These are phyloP conservation scores for Drosophila bocqueti DNA, from an alignment of 1,140 invertebrate species.

Conservation along the genomic window DNA sequence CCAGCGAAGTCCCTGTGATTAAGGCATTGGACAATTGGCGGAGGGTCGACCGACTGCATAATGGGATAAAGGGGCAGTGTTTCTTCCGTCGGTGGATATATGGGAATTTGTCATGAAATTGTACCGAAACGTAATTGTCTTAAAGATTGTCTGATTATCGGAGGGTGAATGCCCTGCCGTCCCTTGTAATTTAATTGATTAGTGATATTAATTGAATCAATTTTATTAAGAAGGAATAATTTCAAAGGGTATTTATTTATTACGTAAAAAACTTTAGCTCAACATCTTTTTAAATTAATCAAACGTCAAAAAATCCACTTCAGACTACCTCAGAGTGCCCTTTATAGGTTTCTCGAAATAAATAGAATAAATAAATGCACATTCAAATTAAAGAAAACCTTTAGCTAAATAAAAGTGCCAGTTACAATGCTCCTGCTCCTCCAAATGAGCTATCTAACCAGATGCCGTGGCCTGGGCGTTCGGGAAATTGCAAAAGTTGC, in stretches of 20 bases:
- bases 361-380: conserved; percentile 61
- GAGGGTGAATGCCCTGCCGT: background rate
- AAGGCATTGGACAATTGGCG: conserved; percentile 30
- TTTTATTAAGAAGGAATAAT: too few relatives aligned
- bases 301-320: background rate
- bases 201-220: background rate
- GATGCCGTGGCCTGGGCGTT: conserved; percentile 67
- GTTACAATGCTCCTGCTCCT: conserved; percentile 15
- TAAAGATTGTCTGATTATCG: conserved; percentile 13
- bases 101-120: conserved; percentile 36
- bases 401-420: conserved; percentile 35
- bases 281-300: background rate
- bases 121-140: conserved; percentile 13
- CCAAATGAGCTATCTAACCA: conserved; percentile 53
- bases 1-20: conserved; percentile 29
- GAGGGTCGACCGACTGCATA: conserved; percentile 38
- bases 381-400: conserved; percentile 73
- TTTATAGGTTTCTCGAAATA: conserved; percentile 15
- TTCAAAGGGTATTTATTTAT: background rate
- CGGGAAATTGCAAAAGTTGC: conserved; percentile 72
- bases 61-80: conserved; percentile 33
- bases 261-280: background rate
- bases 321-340: background rate
- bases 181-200: background rate
- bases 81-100: background rate